phyloP scores from a whole-genome alignment of 2,888 invertebrate species.

The Drosophila quinaria region DNA sequence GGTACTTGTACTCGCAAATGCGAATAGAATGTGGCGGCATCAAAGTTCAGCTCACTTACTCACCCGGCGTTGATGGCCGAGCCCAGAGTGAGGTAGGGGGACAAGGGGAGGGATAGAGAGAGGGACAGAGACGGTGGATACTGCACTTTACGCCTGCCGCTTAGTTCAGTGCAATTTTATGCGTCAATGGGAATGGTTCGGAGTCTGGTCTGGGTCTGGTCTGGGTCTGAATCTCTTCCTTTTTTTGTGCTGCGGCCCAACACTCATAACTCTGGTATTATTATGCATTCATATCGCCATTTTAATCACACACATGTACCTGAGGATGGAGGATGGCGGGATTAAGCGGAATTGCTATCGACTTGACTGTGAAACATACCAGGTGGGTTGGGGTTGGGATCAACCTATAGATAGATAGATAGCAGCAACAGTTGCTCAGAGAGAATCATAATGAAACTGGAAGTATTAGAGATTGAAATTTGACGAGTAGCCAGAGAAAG shows the following conservation, averaged over 20 bases:
- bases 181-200: conserved; percentile 37
- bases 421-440: conserved; percentile 34
- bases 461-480: not conserved
- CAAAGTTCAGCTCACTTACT: conserved; percentile 82
- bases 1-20: conserved; percentile 77
- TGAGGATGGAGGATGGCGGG: conserved; percentile 44
- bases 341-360: conserved; percentile 54
- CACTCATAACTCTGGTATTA: conserved; percentile 74
- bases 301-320: conserved; percentile 74
- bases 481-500: not conserved
- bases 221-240: conserved; percentile 8
- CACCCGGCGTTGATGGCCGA: conserved; percentile 75
- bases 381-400: not conserved
- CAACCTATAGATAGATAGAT: conserved; percentile 8
- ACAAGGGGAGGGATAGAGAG: not conserved
- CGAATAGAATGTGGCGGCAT: conserved; percentile 82
- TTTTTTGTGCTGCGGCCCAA: conserved; percentile 23
- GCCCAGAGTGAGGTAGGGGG: not conserved
- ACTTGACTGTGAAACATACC: conserved; percentile 6
- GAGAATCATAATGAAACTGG: not conserved
- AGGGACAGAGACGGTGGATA: conserved; percentile 5
- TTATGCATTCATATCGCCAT: conserved; percentile 80
- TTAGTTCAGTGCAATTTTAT: conserved; percentile 70
- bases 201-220: not conserved
- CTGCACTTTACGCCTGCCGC: conserved; percentile 58